Evolutionary conservation across 2,113 vertebrate genomes (phyloP), one percentile per base, ranked within the genome.

Genomic region (Kobus ellipsiprymnus): DNA sequence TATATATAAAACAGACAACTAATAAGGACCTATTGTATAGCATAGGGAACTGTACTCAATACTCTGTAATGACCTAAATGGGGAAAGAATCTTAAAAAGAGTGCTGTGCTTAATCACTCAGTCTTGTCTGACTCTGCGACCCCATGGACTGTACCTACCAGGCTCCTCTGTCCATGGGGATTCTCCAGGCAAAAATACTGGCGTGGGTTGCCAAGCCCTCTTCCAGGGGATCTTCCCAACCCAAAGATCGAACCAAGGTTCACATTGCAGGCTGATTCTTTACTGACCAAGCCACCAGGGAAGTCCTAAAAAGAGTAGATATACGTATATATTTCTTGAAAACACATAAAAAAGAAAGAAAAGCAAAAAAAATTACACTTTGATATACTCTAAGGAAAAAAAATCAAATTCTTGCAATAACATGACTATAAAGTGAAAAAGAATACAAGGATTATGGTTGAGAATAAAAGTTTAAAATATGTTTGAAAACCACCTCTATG

Each of bases 401-500:
- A 92, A 92, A 71, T 67, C 11, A 50, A 83, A 17, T 60, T 86
- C 25, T 83, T 87, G 9, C 17, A 48, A 91, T 44, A 15, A 3
- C 25, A 13, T 88, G 15, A 88, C 46, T 15, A 86, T n/a, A 90
- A 96, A 85, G 0, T 2, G 15, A 59, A 4, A 89, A 59, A 77
- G 57, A 5, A 55, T 21, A 12, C 87, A 89, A 77, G 17, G 2
- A 50, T 6, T 2, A 25, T 52, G 16, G 33, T 2, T 88, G 23
- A 86, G 15, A 91, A 91, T 52, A 89, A 91, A 81, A 85, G 12
- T 54, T 93, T 74, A 91, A 88, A 94, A 52, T 4, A n/a, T 62
- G 87, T 74, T 55, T 59, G 8, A 84, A 93, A 89, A 85, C 29
- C n/a, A 64, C 60, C 10, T 14, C 17, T 57, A 87, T 59, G 23